Conservation (phyloP, 2,888 invertebrate genomes). For the Troides oblongomaculatus region DNA sequence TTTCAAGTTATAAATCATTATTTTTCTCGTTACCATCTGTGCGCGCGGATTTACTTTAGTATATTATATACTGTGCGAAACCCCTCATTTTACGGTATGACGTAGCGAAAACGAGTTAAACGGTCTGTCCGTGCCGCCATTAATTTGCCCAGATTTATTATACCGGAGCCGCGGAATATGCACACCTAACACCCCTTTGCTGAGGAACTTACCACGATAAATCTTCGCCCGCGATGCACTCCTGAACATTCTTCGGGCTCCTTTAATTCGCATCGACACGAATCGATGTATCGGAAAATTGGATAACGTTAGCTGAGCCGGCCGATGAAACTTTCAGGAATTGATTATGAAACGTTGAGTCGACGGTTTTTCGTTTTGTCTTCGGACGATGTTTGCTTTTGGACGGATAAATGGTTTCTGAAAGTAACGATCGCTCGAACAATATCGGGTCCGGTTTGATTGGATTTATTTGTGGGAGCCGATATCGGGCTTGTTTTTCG, state of each 20-base stretch:
- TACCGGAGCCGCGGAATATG: conserved; percentile 53
- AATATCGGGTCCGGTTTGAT: conserved; percentile 47
- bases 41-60: conserved; percentile 35
- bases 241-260: conserved; percentile 31
- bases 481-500: conserved; percentile 36
- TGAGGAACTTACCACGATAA: conserved; percentile 37
- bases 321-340: conserved; percentile 49
- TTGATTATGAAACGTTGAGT: conserved; percentile 68
- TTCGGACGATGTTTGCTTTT: conserved; percentile 46
- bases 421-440: conserved; percentile 45
- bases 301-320: conserved; percentile 26
- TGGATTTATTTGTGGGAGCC: conserved; percentile 46
- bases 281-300: conserved; percentile 21
- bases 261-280: conserved; percentile 16
- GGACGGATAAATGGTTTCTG: conserved; percentile 49
- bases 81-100: conserved; percentile 66
- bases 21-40: conserved; percentile 11
- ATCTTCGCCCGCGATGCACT: conserved; percentile 41
- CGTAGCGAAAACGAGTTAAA: conserved; percentile 65
- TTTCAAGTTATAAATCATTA: conserved; percentile 17
- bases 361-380: conserved; percentile 63
- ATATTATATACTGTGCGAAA: conserved; percentile 38
- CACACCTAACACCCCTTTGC: conserved; percentile 40
- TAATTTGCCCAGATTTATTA: conserved; percentile 76
- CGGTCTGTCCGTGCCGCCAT: conserved; percentile 72